Conservation (phyloP, 2,888 invertebrate genomes). For the Drosophila multiciliata region DNA sequence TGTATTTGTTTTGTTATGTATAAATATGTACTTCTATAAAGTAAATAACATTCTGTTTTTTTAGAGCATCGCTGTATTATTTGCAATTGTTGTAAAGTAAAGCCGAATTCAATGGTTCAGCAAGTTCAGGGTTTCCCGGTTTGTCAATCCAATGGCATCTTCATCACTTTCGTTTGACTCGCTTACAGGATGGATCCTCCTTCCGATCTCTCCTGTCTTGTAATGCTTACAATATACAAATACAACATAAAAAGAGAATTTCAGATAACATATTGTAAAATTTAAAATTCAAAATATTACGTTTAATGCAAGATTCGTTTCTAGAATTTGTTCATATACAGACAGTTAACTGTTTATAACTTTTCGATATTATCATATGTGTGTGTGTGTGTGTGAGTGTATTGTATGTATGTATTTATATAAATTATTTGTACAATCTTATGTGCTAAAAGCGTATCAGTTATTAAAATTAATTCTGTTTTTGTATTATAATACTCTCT, state of each 20-base stretch:
- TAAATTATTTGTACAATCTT: conserved; percentile 84
- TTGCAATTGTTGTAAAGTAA: conserved; percentile 54
- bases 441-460: conserved; percentile 85
- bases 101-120: conserved; percentile 48
- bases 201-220: conserved; percentile 35
- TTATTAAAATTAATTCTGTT: conserved; percentile 82
- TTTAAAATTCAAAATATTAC: conserved; percentile 14
- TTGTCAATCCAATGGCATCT: conserved; percentile 39
- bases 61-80: conserved; percentile 54
- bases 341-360: conserved; percentile 19
- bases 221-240: conserved; percentile 48
- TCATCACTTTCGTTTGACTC: conserved; percentile 53
- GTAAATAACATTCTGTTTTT: conserved; percentile 76
- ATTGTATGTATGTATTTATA: conserved; percentile 44
- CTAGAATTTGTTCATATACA: conserved; percentile 18
- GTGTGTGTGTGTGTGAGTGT: not conserved
- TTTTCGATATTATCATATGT: conserved; percentile 37
- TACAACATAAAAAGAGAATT: conserved; percentile 25
- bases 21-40: conserved; percentile 71
- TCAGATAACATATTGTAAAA: conserved; percentile 9
- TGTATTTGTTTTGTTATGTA: not conserved
- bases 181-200: conserved; percentile 28
- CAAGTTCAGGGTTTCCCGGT: conserved; percentile 43
- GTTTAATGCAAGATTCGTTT: conserved; percentile 25
- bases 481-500: conserved; percentile 65